Conservation (phyloP, 2,888 invertebrate genomes). For the Harpagoxenus sublaevis region DNA sequence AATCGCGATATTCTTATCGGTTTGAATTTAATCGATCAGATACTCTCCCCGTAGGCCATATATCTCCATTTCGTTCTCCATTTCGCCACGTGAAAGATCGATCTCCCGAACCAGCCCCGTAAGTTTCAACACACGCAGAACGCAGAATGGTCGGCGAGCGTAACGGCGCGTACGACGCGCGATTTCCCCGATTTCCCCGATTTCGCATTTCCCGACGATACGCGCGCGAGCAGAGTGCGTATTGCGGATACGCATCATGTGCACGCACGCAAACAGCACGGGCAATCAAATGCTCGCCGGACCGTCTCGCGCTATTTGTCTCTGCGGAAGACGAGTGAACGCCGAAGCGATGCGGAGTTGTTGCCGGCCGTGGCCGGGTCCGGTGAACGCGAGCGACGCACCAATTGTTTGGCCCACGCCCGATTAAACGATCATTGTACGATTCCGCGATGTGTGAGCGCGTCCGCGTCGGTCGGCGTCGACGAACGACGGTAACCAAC, state of each 20-base stretch:
- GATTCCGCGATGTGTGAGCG: conserved; percentile 75
- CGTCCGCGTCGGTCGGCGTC: conserved; percentile 27
- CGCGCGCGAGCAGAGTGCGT: conserved; percentile 65
- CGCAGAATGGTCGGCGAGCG: conserved; percentile 27
- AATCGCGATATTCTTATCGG: conserved; percentile 5
- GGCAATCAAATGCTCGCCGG: conserved; percentile 84
- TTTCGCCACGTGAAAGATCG: conserved; percentile 61
- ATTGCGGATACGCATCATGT: conserved; percentile 79
- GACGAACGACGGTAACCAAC: conserved; percentile 65
- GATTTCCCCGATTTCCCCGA: conserved; percentile 76
- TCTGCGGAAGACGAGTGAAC: conserved; percentile 84
- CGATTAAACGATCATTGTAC: conserved; percentile 85
- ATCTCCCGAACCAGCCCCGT: conserved; percentile 29
- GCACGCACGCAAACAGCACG: conserved; percentile 84
- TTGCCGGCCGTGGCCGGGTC: conserved; percentile 61
- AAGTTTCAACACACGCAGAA: conserved; percentile 50
- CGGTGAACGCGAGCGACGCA: conserved; percentile 67
- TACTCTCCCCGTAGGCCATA: background rate
- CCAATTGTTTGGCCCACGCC: conserved; percentile 85
- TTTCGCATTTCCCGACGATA: conserved; percentile 73
- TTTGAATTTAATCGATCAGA: conserved; percentile 17
- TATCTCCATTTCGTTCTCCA: conserved; percentile 6
- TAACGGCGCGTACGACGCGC: conserved; percentile 57
- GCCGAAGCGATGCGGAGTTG: conserved; percentile 72
- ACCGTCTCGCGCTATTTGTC: conserved; percentile 83